Base-by-base conservation (phyloP, 2,797 vertebrate species). In the Chromis chromis region DNA sequence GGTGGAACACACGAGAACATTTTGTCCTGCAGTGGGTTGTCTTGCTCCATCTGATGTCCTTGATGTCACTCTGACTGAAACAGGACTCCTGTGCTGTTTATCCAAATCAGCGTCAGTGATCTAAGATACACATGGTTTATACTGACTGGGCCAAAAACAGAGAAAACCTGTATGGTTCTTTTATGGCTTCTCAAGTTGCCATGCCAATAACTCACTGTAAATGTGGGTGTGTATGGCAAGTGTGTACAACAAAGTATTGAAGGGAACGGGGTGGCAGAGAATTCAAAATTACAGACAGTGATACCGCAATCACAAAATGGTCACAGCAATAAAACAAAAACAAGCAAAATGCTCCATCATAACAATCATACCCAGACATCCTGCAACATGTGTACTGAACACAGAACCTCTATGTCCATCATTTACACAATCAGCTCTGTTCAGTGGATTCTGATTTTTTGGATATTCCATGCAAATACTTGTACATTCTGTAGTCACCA, bases 221-320 rank as follows among this genome's bases (percentile, higher is more conserved):
- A 49, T 44, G 71, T 66, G 49, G 61, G 58, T 31, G 70, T 56
- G 73, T 59, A 16, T n/a, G 4, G 12, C 1, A 40, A 52, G 14
- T 52, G 39, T 70, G 25, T 61, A 27, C 54, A 62, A 42, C 40
- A 71, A 65, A 77, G 75, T 39, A 81, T 14, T 24, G 46, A 63
- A 50, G 50, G 31, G 52, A 54, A 40, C 21, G 55, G 40, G 40
- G 50, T 7, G 62, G 36, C 22, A 48, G 49, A 62, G 21, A 62
- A 72, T 58, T 36, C 14, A 63, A 50, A 14, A 65, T 70, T 48
- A 73, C 36, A 75, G 65, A 53, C 31, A 57, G 21, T 1, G 36
- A n/a, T 14, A 65, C 50, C 42, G 48, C 22, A 49, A n/a, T n/a
- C n/a, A n/a, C n/a, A n/a, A n/a, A n/a, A 70, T 61, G 16, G 65